Conservation (phyloP, 2,888 invertebrate genomes). For the Eueremaeus valkanovi region DNA sequence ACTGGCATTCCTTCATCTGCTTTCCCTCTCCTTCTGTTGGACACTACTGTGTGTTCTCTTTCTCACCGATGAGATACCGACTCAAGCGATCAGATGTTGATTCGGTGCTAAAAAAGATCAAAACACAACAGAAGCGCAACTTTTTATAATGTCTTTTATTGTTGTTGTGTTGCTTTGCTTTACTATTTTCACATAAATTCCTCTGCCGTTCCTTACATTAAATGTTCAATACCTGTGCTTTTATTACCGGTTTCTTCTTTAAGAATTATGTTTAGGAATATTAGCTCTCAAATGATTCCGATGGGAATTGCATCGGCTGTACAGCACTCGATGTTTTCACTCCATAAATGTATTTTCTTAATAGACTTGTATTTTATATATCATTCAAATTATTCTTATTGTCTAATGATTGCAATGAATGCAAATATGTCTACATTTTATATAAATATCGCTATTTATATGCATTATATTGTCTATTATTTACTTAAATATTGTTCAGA, state of each 20-base stretch:
- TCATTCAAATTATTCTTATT: background rate
- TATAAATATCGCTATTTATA: background rate
- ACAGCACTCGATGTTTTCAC: background rate
- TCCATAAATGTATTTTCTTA: background rate
- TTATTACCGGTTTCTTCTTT: constrained; percentile 16
- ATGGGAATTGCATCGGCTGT: constrained; percentile 24
- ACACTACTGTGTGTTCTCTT: constrained; percentile 25
- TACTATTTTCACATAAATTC: constrained; percentile 25
- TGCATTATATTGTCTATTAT: too few species aligned
- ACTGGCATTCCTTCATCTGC: constrained; percentile 27
- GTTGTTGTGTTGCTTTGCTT: background rate
- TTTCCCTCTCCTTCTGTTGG: background rate
- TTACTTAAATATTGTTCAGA: too few species aligned
- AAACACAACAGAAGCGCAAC: background rate
- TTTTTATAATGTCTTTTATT: constrained; percentile 21
- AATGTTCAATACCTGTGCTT: background rate
- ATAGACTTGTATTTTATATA: background rate
- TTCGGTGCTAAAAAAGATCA: background rate
- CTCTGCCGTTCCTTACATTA: background rate
- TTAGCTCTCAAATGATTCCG: background rate
- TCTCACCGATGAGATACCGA: constrained; percentile 31
- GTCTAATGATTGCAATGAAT: background rate
- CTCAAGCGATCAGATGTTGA: constrained; percentile 14
- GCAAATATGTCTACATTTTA: too few species aligned
- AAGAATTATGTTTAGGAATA: constrained; percentile 11